Evolutionary conservation across 2,113 vertebrate genomes (phyloP).

Genomic region (Fulica atra): DNA sequence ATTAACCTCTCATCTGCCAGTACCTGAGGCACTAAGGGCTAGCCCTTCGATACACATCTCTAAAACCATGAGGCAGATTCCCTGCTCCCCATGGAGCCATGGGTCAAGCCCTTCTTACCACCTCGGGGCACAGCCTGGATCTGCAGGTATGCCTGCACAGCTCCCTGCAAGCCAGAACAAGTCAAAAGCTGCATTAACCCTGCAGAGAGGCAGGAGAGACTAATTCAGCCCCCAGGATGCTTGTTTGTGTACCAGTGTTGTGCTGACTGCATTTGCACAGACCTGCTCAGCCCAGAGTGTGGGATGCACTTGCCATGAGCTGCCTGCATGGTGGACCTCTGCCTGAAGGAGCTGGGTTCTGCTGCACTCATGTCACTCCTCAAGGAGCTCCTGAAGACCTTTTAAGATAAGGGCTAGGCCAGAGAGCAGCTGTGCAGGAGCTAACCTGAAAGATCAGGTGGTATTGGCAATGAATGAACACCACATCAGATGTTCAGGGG

Average conservation of each 20-base stretch:
- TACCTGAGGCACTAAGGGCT: fast-evolving
- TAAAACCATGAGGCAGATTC: neutral
- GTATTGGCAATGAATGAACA: neutral
- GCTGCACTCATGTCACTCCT: fast-evolving
- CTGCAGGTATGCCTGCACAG: neutral
- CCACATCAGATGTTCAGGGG: neutral
- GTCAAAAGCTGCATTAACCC: neutral
- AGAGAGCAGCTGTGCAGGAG: neutral
- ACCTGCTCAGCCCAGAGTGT: neutral
- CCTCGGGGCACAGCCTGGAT: neutral
- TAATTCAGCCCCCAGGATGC: neutral
- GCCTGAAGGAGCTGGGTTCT: neutral
- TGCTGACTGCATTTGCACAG: neutral
- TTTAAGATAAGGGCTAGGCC: neutral
- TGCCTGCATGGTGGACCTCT: neutral
- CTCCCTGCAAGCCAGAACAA: neutral
- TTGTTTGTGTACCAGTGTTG: neutral
- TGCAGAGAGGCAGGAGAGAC: neutral
- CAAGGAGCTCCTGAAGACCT: neutral
- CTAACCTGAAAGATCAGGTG: neutral
- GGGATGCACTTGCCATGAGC: neutral
- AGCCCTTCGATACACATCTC: neutral
- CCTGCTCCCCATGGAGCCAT: fast-evolving
- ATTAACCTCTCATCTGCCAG: neutral
- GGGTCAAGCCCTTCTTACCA: neutral